Evolutionary conservation across 2,113 vertebrate genomes (phyloP).

Genomic region (Cephalopterus ornatus): DNA sequence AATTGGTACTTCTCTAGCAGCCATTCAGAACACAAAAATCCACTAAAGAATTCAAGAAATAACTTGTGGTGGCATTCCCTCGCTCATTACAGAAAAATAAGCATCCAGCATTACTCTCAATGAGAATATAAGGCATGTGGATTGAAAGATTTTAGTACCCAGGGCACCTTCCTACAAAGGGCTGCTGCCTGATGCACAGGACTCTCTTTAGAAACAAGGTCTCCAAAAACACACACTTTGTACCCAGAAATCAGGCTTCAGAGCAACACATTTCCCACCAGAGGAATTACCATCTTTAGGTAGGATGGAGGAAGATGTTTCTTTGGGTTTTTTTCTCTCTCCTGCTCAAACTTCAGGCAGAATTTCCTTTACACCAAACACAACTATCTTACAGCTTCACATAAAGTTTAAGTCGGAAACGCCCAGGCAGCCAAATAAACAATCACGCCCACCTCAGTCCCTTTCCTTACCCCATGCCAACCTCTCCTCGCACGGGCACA

Average conservation of each 20-base stretch:
- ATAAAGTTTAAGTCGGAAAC: neutral
- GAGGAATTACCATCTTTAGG: neutral
- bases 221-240: neutral
- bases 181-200: neutral
- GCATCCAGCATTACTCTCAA: neutral
- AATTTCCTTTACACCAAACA: neutral
- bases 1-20: neutral
- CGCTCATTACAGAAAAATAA: neutral
- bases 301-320: accelerated
- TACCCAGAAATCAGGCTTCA: neutral
- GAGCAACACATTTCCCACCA: neutral
- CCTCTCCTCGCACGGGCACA: neutral
- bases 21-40: neutral
- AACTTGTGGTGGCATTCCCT: neutral
- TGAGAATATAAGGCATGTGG: neutral
- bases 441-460: accelerated
- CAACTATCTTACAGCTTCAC: neutral
- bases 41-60: neutral
- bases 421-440: neutral
- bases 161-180: neutral
- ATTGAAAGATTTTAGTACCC: neutral
- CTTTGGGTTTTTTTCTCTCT: neutral
- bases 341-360: neutral
- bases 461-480: neutral
- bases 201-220: neutral